Percentiles rank a stretch among this genome's conserved stretches.
Evolutionary conservation across 2,797 vertebrate genomes (phyloP).

Genomic region (Manis javanica): DNA sequence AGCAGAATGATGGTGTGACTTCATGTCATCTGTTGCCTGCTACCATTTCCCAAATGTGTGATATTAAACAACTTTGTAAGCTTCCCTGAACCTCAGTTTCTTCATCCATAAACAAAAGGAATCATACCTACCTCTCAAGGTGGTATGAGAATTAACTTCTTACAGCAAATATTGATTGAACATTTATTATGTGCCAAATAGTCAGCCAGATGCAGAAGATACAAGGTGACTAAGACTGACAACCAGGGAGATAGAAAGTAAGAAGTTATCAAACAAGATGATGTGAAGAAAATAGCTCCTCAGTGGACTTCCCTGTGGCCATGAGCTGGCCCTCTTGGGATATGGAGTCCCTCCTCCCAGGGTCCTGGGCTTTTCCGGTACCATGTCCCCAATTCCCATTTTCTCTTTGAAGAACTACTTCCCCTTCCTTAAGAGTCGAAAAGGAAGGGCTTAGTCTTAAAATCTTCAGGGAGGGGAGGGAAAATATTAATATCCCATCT

Average conservation of each 20-base stretch:
- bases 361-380: background rate
- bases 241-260: background rate
- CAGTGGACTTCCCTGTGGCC: background rate
- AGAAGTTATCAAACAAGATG: background rate
- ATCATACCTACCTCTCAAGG: background rate
- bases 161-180: background rate
- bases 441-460: conserved; percentile 59
- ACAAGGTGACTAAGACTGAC: background rate
- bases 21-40: background rate
- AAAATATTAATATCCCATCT: conserved; percentile 63
- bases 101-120: background rate
- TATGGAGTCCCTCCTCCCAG: background rate
- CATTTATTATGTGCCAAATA: background rate
- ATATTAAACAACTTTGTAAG: background rate
- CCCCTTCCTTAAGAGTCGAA: conserved; percentile 49
- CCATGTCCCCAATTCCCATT: background rate
- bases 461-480: conserved; percentile 63
- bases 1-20: background rate
- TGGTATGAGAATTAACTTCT: background rate
- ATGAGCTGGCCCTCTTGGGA: background rate
- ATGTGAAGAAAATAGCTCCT: background rate
- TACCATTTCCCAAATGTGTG: background rate
- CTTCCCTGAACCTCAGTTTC: background rate
- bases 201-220: background rate
- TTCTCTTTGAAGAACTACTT: conserved; percentile 37